phyloP scores from a whole-genome alignment of 2,888 invertebrate genomes.

The Fragum fragum region DNA sequence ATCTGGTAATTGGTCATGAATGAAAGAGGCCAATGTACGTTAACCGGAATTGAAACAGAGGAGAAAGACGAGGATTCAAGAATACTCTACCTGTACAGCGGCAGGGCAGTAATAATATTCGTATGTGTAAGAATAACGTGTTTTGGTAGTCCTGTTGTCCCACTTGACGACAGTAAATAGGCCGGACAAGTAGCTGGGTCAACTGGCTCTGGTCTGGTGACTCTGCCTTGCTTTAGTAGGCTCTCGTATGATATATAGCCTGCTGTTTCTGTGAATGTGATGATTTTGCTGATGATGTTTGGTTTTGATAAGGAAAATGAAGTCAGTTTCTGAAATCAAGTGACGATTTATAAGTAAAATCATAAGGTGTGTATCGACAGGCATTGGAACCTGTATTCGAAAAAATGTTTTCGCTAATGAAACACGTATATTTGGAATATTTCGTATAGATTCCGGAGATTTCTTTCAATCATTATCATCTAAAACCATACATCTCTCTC shows the following conservation, averaged over 20 bases:
- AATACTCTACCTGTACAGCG: not conserved
- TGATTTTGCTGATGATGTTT: conserved; percentile 29
- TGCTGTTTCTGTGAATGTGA: not conserved
- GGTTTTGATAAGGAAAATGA: conserved; percentile 39
- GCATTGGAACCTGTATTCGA: too few relatives aligned
- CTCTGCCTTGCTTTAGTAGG: conserved; percentile 32
- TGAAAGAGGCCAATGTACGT: too few relatives aligned
- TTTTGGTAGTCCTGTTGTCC: conserved; percentile 56
- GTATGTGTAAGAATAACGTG: conserved; percentile 47
- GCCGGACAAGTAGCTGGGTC: conserved; percentile 38
- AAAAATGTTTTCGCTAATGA: too few relatives aligned
- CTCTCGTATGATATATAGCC: conserved; percentile 42
- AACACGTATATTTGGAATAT: too few relatives aligned
- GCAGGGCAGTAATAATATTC: conserved; percentile 45
- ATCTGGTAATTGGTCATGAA: too few relatives aligned
- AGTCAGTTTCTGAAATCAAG: conserved; percentile 43
- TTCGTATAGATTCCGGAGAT: too few relatives aligned
- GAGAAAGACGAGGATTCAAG: too few relatives aligned
- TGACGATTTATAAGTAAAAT: too few relatives aligned
- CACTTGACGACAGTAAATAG: conserved; percentile 53
- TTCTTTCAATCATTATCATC: too few relatives aligned
- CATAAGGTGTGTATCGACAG: too few relatives aligned
- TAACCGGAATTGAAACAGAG: too few relatives aligned
- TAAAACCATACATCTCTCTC: too few relatives aligned
- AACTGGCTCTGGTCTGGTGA: conserved; percentile 25